phyloP scores from a whole-genome alignment of 2,113 vertebrate genomes.

The Hydrochoerus hydrochaeris region DNA sequence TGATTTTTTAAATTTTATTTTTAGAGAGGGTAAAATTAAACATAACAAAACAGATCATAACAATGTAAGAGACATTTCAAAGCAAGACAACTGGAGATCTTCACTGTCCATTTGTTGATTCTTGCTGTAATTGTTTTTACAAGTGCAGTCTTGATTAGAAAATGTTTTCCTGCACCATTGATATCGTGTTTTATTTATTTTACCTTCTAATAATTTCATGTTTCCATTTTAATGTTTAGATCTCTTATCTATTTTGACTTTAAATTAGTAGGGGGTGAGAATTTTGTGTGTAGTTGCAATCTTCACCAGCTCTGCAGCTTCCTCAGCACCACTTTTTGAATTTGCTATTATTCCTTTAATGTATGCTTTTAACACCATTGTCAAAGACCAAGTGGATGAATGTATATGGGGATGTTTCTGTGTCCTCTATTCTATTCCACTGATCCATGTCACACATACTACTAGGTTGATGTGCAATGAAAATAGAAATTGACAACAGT shows the following conservation, averaged over 20 bases:
- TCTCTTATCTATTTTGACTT: background rate
- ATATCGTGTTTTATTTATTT: background rate
- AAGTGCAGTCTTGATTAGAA: background rate
- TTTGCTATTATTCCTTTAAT: background rate
- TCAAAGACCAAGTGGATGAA: background rate
- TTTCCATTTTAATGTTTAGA: background rate
- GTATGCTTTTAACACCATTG: background rate
- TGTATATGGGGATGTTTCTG: background rate
- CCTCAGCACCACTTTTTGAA: background rate
- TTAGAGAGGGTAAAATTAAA: too few relatives aligned
- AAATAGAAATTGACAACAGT: background rate
- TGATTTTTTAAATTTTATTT: background rate
- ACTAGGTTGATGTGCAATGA: background rate
- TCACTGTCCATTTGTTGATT: too few relatives aligned
- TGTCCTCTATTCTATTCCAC: background rate
- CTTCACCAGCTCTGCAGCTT: background rate
- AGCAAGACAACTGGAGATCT: too few relatives aligned
- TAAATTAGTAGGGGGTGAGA: background rate
- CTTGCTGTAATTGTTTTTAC: background rate
- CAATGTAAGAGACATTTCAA: too few relatives aligned
- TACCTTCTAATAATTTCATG: background rate
- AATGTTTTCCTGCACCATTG: background rate
- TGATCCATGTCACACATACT: background rate
- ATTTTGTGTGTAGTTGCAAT: background rate
- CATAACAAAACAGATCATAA: too few relatives aligned